A percentile compares a stretch with the other conserved stretches of the same genome.
Evolutionary conservation across 1,140 invertebrate species (phyloP).

Genomic region (Rhagoletis zephyria): DNA sequence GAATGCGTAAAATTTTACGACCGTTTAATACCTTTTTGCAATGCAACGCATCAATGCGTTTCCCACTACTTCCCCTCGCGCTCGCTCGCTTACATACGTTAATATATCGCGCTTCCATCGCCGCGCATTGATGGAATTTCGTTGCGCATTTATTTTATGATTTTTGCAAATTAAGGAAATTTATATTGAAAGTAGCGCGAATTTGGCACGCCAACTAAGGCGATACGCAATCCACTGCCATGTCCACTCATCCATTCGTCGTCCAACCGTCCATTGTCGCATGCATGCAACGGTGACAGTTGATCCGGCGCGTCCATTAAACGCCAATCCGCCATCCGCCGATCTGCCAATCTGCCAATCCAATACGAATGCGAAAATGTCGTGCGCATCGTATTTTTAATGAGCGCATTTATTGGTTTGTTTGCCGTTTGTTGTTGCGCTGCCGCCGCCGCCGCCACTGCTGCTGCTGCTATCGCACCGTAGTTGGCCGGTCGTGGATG

Average conservation of each 20-base stretch:
- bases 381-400: slow-evolving; percentile 37
- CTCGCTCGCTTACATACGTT: background rate
- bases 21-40: slow-evolving; percentile 42
- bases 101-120: background rate
- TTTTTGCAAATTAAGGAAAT: slow-evolving; percentile 51
- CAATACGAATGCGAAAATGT: background rate
- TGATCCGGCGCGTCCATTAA: slow-evolving; percentile 44
- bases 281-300: slow-evolving; percentile 5
- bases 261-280: background rate
- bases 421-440: background rate
- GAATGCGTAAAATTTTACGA: slow-evolving; percentile 40
- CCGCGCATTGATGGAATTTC: slow-evolving; percentile 28
- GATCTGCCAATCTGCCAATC: no score
- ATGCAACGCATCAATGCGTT: slow-evolving; percentile 50
- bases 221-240: background rate
- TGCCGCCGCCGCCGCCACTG: background rate
- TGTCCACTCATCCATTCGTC: background rate
- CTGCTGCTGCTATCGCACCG: background rate
- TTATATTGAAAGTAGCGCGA: slow-evolving; percentile 37
- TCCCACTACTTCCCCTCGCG: background rate
- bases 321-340: background rate
- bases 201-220: slow-evolving; percentile 29
- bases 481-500: slow-evolving; percentile 12
- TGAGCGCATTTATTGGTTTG: slow-evolving; percentile 35
- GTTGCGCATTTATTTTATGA: slow-evolving; percentile 48